These are phyloP conservation scores for Scrobipalpa atriplicella DNA, from an alignment of 2,888 invertebrate species.

Conservation along the genomic window DNA sequence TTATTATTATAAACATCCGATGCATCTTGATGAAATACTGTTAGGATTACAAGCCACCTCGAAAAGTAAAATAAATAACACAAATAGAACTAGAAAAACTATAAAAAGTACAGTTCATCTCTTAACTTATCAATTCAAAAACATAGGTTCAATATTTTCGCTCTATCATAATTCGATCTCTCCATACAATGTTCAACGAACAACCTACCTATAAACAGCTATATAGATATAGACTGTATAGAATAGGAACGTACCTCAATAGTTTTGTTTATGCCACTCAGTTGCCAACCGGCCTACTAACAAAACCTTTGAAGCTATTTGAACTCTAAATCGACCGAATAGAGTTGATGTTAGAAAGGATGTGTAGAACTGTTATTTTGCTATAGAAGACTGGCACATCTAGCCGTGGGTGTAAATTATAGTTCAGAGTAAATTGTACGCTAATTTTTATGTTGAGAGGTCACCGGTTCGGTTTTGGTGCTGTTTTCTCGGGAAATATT, in stretches of 20 bases:
- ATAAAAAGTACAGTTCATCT: no score
- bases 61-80: no score
- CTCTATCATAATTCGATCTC: slow-evolving; percentile 3
- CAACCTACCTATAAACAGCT: slow-evolving; percentile 1
- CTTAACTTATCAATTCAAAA: not conserved
- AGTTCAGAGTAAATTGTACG: slow-evolving; percentile 1
- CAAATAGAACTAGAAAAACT: no score
- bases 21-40: no score
- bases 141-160: not conserved
- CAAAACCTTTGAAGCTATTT: not conserved
- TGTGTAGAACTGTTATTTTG: not conserved
- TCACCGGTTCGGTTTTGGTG: slow-evolving; percentile 1
- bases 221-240: not conserved
- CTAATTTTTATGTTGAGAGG: slow-evolving; percentile 6
- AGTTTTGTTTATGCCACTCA: slow-evolving; percentile 1
- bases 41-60: no score
- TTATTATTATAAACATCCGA: no score
- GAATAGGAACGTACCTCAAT: not conserved
- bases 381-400: not conserved
- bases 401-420: slow-evolving; percentile 15
- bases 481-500: not conserved
- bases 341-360: not conserved
- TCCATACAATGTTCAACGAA: not conserved
- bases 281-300: slow-evolving; percentile 16
- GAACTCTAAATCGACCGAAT: not conserved